phyloP scores from a whole-genome alignment of 2,113 vertebrate genomes.

The Erpornis zantholeuca region DNA sequence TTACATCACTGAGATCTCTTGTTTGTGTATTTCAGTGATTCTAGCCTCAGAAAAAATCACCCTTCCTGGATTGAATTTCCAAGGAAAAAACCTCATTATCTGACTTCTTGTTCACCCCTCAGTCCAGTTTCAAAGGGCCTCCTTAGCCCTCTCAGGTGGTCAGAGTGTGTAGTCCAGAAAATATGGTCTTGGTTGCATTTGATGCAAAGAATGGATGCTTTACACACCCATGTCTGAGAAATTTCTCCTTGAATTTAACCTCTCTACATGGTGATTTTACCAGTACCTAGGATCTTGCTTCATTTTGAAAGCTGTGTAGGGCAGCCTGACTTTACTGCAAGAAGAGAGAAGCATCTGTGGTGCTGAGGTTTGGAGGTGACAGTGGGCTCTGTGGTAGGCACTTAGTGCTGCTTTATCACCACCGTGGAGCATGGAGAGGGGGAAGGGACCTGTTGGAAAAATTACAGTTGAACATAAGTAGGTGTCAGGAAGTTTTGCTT shows the following conservation, averaged over 20 bases:
- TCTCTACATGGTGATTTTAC: background rate
- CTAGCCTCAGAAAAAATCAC: background rate
- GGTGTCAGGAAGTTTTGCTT: background rate
- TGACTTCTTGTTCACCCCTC: background rate
- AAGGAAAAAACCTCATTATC: background rate
- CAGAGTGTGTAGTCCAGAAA: background rate
- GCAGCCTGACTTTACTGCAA: background rate
- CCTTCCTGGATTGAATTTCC: background rate
- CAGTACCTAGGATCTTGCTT: background rate
- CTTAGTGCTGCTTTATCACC: fast-evolving
- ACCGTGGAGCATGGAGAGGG: background rate
- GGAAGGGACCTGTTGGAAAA: background rate
- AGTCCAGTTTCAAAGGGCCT: background rate
- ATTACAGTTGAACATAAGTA: background rate
- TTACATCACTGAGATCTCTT: background rate
- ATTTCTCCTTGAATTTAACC: background rate
- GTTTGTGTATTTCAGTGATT: background rate
- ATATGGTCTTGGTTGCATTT: background rate
- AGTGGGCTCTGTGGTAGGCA: background rate
- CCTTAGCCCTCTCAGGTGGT: background rate
- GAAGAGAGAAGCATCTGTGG: background rate
- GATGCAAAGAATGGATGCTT: background rate
- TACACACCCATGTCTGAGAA: background rate
- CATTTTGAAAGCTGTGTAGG: background rate
- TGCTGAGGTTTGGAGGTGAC: background rate